Evolutionary conservation across 2,797 vertebrate species (phyloP), one percentile per base, ranked within the genome.

Genomic region (Nyctalus aviator): DNA sequence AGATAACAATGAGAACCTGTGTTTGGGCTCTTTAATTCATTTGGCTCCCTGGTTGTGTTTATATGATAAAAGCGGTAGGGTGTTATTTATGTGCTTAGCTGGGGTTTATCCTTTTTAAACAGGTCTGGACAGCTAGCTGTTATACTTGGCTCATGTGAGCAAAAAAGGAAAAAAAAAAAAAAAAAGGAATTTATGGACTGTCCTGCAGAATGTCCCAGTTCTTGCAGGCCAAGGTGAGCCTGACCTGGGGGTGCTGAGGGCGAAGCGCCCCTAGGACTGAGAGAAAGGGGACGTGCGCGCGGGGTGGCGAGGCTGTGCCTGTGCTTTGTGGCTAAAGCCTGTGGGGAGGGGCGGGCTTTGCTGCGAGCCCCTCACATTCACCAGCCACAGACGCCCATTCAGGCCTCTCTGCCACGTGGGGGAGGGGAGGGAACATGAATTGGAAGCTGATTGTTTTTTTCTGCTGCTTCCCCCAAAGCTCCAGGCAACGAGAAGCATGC

Each of bases 121-220:
- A 98, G 97, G 96, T 97, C 98, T 97, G 98, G 97, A 96, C 95
- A 88, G 97, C 96, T 97, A 97, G 98, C 98, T 98, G 97, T 97
- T 97, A 71, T 96, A 92, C 97, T 97, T 98, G 97, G 96, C 97
- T 98, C 96, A 0, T 15, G 90, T 89, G 92, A 88, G 96, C 97
- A 98, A 97, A 97, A 96, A 12, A 37, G 95, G 96, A 97, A 90
- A 97, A 37, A 37, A 37, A 37, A 37, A 37, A 37, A 37, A 37
- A 82, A 97, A 97, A 96, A 14, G 57, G 95, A 97, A 97, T 97
- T 97, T 97, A 96, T 96, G 97, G 97, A 95, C 95, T 88, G 73
- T 91, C 94, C 96, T 97, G 97, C 93, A 97, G 95, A 97, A 97
- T 78, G 93, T 97, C 97, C 96, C 95, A 90, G 14, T 90, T 94